Evolutionary conservation across 2,113 vertebrate genomes (phyloP), one percentile per base, ranked within the genome.

Genomic region (Hymenochirus boettgeri): DNA sequence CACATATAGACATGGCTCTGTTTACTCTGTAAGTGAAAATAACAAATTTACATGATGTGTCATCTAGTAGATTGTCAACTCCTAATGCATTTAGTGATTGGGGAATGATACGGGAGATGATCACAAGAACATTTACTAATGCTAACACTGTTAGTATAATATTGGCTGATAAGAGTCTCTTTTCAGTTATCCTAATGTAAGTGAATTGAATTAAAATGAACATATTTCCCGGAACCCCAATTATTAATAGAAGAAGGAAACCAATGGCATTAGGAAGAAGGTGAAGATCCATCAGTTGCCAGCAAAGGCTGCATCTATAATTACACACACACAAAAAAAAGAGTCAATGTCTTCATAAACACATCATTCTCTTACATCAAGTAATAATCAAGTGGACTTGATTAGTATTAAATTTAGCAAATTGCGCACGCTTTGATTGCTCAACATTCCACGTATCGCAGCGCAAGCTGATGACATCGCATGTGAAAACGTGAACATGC

Each of bases 1-100:
- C 5, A 17, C 53, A 51, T 19, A 71, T 71, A 25, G 69, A 71
- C 60, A 71, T 63, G 3, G 60, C 61, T 10, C 69, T 31, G 17
- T 31, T 58, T 18, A 55, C 51, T 55, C 69, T 48, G 45, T 58
- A 71, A 10, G 47, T 51, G 33, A 42, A 71, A 22, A 71, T 52
- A 15, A 53, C 48, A 8, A 71, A 47, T 27, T 71, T 71, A 19
- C 69, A 71, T n/a, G 35, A 22, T 35, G 26, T 15, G 22, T 52
- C 47, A 57, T 71, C 23, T 7, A 55, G 35, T 24, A 64, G 58
- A 22, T 61, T 3, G 13, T 56, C 45, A 23, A 57, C 21, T 8
- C 58, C 69, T 26, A 70, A 13, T 18, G 69, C 59, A 47, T 21
- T 56, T 2, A 70, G 27, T 6, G 27, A 56, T 52, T 70, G 59